Evolutionary conservation across 2,888 invertebrate species (phyloP), one percentile per base, ranked within the genome.

Genomic region (Oasisia sp.): DNA sequence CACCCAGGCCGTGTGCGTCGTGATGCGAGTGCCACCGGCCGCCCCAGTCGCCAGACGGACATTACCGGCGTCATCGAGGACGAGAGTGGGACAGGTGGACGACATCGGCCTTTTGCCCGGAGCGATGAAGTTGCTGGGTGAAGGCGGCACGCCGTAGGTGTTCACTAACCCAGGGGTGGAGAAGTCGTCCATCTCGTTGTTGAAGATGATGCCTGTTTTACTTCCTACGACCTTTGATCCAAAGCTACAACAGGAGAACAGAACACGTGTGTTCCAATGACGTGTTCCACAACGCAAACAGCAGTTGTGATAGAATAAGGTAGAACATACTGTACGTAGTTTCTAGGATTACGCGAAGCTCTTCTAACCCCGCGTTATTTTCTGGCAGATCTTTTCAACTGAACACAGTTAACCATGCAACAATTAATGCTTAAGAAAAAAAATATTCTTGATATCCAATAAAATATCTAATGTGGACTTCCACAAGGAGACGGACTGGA

Each of bases 131-230:
- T 99, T 99, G 0, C 98, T 97, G 0, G 98, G 97, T 0, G 98
- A 98, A 0, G 99, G 98, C 32, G 95, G 95, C 91, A 96, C 95
- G 11, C 96, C 96, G 93, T 96, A 97, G 50, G 92, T 92, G 92
- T 96, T 96, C 32, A 94, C 95, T 92, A 95, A 95, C 38, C 95
- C 93, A 94, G 93, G 93, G 4, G 98, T 97, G 0, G 98, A 97
- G 96, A 99, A 99, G 96, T 99, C 98, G 95, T 98, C 98, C 98
- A 99, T 98, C 95, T 98, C 98, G 95, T 98, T 97, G 96, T 98
- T 99, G 96, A 98, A 98, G n/a, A 99, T 97, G 38, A 99, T 98
- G 0, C 99, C 99, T 11, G 96, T 96, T 32, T 94, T 92, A 27
- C 91, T 92, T 11, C 96, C 96, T 74, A 94, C 92, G 3, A 95